Evolutionary conservation across 2,113 vertebrate species (phyloP).

Genomic region (Ursus arctos): DNA sequence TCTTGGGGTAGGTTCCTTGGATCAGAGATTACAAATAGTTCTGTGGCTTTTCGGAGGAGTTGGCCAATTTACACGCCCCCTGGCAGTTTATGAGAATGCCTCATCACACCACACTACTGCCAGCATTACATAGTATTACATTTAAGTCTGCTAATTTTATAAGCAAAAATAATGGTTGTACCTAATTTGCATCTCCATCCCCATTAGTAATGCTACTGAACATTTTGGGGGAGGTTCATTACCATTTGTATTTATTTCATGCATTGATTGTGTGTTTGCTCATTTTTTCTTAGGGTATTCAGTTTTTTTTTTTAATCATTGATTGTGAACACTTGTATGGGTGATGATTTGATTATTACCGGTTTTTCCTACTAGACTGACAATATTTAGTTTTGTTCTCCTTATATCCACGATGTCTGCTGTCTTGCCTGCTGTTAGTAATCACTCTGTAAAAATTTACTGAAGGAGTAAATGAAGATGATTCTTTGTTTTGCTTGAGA

Average conservation of each 20-base stretch:
- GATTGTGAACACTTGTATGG: background rate
- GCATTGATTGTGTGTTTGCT: background rate
- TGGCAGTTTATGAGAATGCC: background rate
- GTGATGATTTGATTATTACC: conserved; percentile 11
- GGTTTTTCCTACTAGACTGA: background rate
- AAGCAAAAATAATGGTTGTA: background rate
- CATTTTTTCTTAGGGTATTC: conserved; percentile 15
- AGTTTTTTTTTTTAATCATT: background rate
- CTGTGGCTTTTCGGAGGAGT: background rate
- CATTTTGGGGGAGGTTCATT: background rate
- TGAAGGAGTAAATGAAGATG: background rate
- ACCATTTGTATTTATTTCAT: conserved; percentile 5
- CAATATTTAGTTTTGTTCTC: background rate
- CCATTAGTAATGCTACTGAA: background rate
- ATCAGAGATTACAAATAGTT: background rate
- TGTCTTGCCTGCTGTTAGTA: background rate
- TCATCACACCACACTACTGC: background rate
- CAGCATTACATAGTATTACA: background rate
- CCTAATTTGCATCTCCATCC: background rate
- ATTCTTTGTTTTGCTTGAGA: conserved; percentile 41
- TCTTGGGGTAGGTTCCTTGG: background rate
- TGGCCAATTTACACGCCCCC: background rate
- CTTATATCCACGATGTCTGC: background rate
- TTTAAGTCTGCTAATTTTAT: background rate
- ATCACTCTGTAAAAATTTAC: background rate